Percentiles rank a stretch among this genome's conserved stretches.
Evolutionary conservation across 2,888 invertebrate species (phyloP).

Genomic region (Taenaris catops): DNA sequence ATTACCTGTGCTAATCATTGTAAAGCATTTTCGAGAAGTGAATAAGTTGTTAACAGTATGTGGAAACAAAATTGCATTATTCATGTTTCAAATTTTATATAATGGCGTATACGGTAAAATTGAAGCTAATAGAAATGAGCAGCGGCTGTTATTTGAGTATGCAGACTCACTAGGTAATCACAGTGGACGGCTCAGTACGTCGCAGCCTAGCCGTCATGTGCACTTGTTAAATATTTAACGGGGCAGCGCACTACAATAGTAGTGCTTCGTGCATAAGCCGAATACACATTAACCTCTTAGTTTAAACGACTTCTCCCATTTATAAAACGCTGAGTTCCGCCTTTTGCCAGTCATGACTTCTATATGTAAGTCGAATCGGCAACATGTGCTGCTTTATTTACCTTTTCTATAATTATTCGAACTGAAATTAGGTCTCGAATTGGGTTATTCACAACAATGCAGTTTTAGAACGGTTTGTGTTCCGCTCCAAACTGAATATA

Average conservation of each 20-base stretch:
- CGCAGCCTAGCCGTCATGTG: conserved; percentile 32
- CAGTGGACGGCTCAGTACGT: conserved; percentile 37
- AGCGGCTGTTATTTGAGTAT: conserved; percentile 16
- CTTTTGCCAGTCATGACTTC: conserved; percentile 18
- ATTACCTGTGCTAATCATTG: no score
- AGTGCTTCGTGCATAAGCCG: conserved; percentile 25
- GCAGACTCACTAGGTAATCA: conserved; percentile 35
- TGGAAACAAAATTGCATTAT: conserved; percentile 11
- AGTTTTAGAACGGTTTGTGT: conserved; percentile 10
- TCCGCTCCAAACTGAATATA: conserved; percentile 1
- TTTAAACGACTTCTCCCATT: conserved; percentile 17
- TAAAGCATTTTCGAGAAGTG: no score
- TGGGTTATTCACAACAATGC: conserved; percentile 16
- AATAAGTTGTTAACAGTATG: no score
- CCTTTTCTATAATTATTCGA: conserved; percentile 19
- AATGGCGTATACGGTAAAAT: conserved; percentile 10
- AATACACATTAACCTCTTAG: conserved; percentile 26
- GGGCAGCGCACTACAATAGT: conserved; percentile 38
- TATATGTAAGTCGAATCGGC: conserved; percentile 19
- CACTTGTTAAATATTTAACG: conserved; percentile 60
- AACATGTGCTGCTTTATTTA: conserved; percentile 23
- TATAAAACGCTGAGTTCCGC: conserved; percentile 23
- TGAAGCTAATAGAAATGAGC: conserved; percentile 20
- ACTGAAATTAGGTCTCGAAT: conserved; percentile 21
- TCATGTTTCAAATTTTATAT: conserved; percentile 7